Conservation (phyloP, 92 coral and sea anemone species). For the Palythoa grandis region DNA sequence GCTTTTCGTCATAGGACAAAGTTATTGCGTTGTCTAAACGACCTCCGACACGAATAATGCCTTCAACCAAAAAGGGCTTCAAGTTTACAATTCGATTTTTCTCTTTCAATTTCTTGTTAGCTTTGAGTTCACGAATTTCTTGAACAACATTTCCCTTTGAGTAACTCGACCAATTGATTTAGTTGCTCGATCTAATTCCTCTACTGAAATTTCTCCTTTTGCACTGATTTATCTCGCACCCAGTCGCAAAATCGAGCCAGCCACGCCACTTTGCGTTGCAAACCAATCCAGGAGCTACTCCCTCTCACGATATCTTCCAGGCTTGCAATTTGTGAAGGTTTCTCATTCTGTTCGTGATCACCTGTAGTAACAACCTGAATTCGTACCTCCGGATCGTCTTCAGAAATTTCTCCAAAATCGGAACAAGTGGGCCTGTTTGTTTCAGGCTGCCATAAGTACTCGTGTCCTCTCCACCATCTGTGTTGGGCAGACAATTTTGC, state of each 20-base stretch:
- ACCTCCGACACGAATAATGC: neutral
- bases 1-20: conserved; percentile 28
- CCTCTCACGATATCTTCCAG: neutral
- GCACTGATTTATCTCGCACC: conserved; percentile 43
- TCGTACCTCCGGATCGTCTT: neutral
- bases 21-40: conserved; percentile 14
- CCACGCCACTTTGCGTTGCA: conserved; percentile 64
- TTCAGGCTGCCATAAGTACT: conserved; percentile 40
- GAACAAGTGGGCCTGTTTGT: conserved; percentile 7
- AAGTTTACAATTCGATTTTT: neutral
- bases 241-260: conserved; percentile 57
- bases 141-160: conserved; percentile 1
- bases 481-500: conserved; percentile 9
- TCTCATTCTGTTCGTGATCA: neutral
- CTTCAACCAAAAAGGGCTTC: neutral
- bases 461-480: conserved; percentile 32
- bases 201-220: conserved; percentile 15
- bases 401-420: neutral
- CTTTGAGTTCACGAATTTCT: neutral
- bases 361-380: neutral
- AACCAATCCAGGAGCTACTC: conserved; percentile 52
- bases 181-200: conserved; percentile 25
- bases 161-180: conserved; percentile 2
- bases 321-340: neutral
- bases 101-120: neutral